A percentile compares a stretch with the other conserved stretches of the same genome.
Evolutionary conservation across 2,797 vertebrate species (phyloP).

Genomic region (Zenarchopterus dispar): DNA sequence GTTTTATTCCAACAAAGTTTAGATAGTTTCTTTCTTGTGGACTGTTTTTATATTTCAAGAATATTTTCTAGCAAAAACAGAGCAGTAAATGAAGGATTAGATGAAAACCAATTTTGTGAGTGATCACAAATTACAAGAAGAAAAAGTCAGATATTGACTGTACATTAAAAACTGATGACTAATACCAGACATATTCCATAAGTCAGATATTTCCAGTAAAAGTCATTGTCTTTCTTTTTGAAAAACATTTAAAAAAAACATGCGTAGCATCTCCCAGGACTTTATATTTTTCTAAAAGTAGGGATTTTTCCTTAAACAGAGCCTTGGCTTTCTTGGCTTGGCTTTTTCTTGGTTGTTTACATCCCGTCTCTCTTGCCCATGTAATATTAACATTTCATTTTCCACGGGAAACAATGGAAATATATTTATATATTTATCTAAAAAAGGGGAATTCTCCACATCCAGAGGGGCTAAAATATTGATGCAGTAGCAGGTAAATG

Average conservation of each 20-base stretch:
- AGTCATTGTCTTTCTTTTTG: neutral
- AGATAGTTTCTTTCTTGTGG: no score
- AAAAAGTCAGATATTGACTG: no score
- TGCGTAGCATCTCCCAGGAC: neutral
- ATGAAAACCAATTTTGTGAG: no score
- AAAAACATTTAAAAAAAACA: neutral
- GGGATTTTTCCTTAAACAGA: slow-evolving; percentile 4
- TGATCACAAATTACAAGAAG: no score
- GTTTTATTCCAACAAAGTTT: no score
- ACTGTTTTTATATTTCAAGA: no score
- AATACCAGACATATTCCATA: neutral
- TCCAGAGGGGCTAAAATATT: slow-evolving; percentile 74
- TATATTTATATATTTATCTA: slow-evolving; percentile 30
- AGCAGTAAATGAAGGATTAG: no score
- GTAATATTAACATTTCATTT: slow-evolving; percentile 78
- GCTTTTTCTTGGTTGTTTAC: slow-evolving; percentile 44
- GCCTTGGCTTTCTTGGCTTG: slow-evolving; percentile 9
- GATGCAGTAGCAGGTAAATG: slow-evolving; percentile 71
- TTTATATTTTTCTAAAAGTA: slow-evolving; percentile 7
- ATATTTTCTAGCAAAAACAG: no score
- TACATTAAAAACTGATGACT: neutral
- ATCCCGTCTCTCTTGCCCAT: slow-evolving; percentile 44
- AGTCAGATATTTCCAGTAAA: neutral
- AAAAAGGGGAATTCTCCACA: slow-evolving; percentile 47
- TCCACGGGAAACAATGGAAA: slow-evolving; percentile 69